Conservation (phyloP, 2,113 vertebrate species). For the Prolemur simus region DNA sequence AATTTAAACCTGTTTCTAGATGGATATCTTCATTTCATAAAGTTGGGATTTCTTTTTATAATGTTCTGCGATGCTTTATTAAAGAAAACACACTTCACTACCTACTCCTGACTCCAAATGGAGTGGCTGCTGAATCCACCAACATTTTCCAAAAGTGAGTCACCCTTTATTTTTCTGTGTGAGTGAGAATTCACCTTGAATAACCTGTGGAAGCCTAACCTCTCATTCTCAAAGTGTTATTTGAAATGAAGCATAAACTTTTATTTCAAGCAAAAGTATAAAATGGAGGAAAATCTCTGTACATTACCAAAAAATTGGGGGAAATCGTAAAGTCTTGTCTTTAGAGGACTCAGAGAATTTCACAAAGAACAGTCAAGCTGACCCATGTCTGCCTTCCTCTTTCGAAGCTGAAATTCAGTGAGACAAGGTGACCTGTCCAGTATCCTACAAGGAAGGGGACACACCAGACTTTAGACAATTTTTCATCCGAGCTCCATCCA, state of each 20-base stretch:
- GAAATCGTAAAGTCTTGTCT: neutral
- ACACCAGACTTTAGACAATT: accelerated
- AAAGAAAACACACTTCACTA: neutral
- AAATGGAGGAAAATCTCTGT: too few relatives aligned
- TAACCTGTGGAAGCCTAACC: accelerated
- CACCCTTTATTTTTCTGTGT: neutral
- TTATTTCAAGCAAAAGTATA: neutral
- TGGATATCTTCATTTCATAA: neutral
- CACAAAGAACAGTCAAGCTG: neutral
- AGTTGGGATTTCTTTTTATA: neutral
- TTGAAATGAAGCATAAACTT: neutral
- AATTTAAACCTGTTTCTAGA: neutral
- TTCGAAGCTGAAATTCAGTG: too few relatives aligned
- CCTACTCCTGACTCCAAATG: neutral
- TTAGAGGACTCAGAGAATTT: neutral
- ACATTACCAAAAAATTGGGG: neutral
- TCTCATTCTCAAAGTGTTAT: neutral
- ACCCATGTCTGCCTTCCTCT: neutral
- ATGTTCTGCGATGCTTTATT: neutral
- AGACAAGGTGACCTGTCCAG: too few relatives aligned
- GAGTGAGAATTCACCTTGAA: neutral
- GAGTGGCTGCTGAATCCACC: neutral
- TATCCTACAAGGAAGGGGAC: neutral
- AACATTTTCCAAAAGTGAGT: neutral
- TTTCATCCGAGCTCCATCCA: neutral